Conservation (phyloP, 2,113 vertebrate genomes). For the Gallinago media region DNA sequence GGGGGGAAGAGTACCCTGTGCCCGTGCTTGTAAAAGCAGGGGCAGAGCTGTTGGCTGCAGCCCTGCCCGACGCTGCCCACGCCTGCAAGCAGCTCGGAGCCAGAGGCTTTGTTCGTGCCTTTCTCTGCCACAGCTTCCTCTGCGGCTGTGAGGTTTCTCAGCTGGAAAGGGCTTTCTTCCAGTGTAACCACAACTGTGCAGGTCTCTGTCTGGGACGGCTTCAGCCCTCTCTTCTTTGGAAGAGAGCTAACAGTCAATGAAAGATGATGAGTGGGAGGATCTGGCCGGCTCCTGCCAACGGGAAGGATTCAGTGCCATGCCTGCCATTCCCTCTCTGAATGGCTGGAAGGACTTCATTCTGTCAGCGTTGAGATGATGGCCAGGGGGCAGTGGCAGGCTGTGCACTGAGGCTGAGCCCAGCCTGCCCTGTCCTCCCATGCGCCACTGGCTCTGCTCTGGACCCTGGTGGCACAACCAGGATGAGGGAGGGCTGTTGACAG, state of each 20-base stretch:
- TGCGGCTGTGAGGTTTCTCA: background rate
- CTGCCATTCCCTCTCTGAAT: background rate
- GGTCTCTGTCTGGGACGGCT: background rate
- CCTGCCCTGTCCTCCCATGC: background rate
- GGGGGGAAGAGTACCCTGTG: background rate
- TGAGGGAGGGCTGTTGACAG: background rate
- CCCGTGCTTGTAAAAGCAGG: background rate
- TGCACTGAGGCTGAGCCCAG: background rate
- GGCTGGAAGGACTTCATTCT: background rate
- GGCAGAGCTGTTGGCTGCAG: background rate
- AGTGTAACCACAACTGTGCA: background rate
- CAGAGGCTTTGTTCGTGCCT: background rate
- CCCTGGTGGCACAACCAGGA: background rate
- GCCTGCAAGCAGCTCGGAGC: fast-evolving
- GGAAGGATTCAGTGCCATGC: background rate
- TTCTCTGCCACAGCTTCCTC: constrained; percentile 28
- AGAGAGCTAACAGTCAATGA: background rate
- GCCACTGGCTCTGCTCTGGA: background rate
- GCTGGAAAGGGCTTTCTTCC: constrained; percentile 3
- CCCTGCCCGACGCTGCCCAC: fast-evolving
- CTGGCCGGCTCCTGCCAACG: background rate
- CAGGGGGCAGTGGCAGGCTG: background rate
- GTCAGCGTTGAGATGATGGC: background rate
- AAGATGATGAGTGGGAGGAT: background rate
- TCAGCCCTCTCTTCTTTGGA: background rate